These are phyloP conservation scores for Dryocosmus kuriphilus DNA, from an alignment of 2,888 invertebrate species.

Conservation along the genomic window DNA sequence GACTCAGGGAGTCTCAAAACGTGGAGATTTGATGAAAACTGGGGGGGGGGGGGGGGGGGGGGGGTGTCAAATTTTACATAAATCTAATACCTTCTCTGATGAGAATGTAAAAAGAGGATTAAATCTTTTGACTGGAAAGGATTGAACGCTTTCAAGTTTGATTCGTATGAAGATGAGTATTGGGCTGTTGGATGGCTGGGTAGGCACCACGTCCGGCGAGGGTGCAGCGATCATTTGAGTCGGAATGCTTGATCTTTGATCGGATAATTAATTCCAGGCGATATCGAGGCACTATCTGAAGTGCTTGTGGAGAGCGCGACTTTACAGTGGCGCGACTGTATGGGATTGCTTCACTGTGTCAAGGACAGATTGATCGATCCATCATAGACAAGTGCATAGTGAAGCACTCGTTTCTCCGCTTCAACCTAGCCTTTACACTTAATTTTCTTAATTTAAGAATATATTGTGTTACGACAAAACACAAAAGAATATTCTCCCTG, in stretches of 20 bases:
- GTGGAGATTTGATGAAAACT: too few species aligned
- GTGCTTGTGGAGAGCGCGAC: slow-evolving; percentile 12
- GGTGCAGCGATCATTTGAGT: slow-evolving; percentile 31
- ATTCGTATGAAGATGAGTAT: not conserved
- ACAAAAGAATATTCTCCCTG: too few species aligned
- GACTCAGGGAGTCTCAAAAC: too few species aligned
- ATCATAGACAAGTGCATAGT: slow-evolving; percentile 48
- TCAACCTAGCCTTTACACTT: too few species aligned
- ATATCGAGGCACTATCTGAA: slow-evolving; percentile 31
- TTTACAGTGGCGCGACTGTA: slow-evolving; percentile 27
- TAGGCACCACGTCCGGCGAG: slow-evolving; percentile 25
- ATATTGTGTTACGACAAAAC: too few species aligned
- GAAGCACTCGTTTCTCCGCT: slow-evolving; percentile 32
- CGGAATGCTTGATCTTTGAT: slow-evolving; percentile 35
- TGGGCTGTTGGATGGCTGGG: not conserved
- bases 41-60: too few species aligned
- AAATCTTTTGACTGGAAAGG: not conserved
- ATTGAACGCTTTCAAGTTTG: not conserved
- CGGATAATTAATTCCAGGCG: slow-evolving; percentile 43
- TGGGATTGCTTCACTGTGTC: slow-evolving; percentile 62
- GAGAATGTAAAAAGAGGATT: too few species aligned
- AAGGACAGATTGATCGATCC: slow-evolving; percentile 64
- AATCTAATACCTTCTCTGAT: too few species aligned
- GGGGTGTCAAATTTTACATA: too few species aligned
- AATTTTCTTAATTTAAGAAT: too few species aligned